Conservation (phyloP, 2,797 vertebrate species). For the Sarcophilus harrisii region DNA sequence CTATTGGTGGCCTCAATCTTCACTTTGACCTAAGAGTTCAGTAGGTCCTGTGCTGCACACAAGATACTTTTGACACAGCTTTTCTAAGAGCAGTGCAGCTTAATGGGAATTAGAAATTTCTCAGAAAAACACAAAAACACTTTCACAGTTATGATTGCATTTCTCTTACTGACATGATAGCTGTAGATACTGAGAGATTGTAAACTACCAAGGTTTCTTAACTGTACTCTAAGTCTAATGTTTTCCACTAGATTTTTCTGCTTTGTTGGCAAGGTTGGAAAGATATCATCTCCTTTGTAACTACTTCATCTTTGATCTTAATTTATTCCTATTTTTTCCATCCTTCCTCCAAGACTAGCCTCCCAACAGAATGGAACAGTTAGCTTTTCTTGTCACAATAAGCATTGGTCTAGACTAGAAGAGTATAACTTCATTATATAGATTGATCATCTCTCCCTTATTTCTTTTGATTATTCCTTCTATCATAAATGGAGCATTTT, state of each 20-base stretch:
- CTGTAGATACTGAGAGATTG: background rate
- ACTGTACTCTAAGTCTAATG: background rate
- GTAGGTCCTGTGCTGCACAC: background rate
- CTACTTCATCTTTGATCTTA: background rate
- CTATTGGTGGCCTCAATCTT: background rate
- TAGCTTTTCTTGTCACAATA: background rate
- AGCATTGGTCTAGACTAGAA: background rate
- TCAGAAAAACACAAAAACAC: constrained; percentile 2
- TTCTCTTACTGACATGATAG: background rate
- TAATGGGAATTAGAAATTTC: background rate
- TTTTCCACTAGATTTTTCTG: background rate
- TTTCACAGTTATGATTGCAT: background rate
- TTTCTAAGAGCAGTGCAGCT: constrained; percentile 1
- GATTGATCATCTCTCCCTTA: background rate
- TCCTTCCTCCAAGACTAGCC: background rate
- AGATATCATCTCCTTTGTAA: background rate
- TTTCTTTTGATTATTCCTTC: constrained; percentile 10
- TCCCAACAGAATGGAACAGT: background rate
- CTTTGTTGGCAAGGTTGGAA: background rate
- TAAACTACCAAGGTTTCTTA: background rate
- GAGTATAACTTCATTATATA: background rate
- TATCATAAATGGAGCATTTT: constrained; percentile 16
- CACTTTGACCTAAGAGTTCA: background rate
- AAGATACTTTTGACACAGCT: constrained; percentile 8
- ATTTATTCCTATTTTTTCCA: background rate